These are phyloP conservation scores for Acleris holmiana DNA, from an alignment of 2,888 invertebrate species.

Conservation along the genomic window DNA sequence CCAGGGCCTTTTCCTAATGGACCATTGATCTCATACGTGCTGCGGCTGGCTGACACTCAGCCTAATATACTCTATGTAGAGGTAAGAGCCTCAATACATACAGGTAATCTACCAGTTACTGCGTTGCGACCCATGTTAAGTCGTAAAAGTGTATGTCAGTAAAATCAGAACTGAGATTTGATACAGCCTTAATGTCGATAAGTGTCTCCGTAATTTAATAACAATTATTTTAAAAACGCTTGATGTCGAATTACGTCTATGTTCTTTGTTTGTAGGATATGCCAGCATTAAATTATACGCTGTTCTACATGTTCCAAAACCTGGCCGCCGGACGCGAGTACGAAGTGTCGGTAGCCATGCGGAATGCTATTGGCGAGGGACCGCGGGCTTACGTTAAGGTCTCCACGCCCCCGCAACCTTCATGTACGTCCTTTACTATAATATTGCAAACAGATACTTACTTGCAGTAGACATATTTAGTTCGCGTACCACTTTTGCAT, in stretches of 20 bases:
- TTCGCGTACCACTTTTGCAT: too few species aligned
- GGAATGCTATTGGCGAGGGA: conserved; percentile 92
- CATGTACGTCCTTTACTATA: conserved; percentile 75
- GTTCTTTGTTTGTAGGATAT: conserved; percentile 85
- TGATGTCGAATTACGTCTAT: not conserved
- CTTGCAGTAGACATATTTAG: too few species aligned
- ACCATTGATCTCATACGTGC: conserved; percentile 93
- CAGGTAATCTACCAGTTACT: not conserved
- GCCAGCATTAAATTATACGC: conserved; percentile 87
- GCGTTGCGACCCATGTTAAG: not conserved
- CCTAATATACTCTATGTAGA: conserved; percentile 86
- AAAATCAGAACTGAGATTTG: too few species aligned
- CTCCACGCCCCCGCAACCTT: conserved; percentile 87
- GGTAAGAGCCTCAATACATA: conserved; percentile 69
- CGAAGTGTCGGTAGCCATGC: conserved; percentile 90
- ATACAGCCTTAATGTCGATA: too few species aligned
- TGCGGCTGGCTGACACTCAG: conserved; percentile 86
- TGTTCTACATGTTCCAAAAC: conserved; percentile 91
- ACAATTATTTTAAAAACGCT: too few species aligned
- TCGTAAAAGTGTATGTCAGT: too few species aligned
- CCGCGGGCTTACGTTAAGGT: conserved; percentile 87
- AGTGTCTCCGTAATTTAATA: too few species aligned
- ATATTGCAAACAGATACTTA: not conserved
- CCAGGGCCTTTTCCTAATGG: conserved; percentile 94
- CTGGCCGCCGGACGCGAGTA: conserved; percentile 89